Evolutionary conservation across 2,888 invertebrate species (phyloP).

Genomic region (Acanthosepion pharaonis): DNA sequence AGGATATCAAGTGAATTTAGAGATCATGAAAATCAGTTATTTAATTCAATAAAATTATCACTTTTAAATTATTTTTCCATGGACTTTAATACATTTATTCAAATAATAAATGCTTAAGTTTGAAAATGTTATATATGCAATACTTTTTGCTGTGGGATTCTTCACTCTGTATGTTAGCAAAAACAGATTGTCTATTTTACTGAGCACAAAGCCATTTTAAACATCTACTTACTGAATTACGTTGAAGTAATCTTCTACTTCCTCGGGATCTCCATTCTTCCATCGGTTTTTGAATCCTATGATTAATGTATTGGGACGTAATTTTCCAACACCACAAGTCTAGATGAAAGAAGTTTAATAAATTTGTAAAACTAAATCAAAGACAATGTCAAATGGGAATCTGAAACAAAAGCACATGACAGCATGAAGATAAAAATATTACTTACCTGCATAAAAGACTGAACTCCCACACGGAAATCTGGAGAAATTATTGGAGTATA

Average conservation of each 20-base stretch:
- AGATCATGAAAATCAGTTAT: no score
- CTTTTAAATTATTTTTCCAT: no score
- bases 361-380: not conserved
- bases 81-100: no score
- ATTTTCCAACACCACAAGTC: slow-evolving; percentile 89
- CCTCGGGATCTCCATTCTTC: slow-evolving; percentile 84
- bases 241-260: slow-evolving; percentile 92
- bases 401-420: not conserved
- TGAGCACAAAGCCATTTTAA: not conserved
- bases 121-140: no score
- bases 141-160: no score
- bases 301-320: slow-evolving; percentile 93
- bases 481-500: slow-evolving; percentile 80
- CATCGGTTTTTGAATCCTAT: slow-evolving; percentile 97
- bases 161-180: no score
- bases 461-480: slow-evolving; percentile 80
- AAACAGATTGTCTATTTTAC: no score
- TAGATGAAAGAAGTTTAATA: not conserved
- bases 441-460: slow-evolving; percentile 86
- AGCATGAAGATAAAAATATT: not conserved
- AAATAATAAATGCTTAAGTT: no score
- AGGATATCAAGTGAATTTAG: no score
- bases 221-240: slow-evolving; percentile 90
- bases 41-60: no score
- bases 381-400: not conserved